A percentile compares a stretch with the other conserved stretches of the same genome.
Evolutionary conservation across 2,797 vertebrate genomes (phyloP).

Genomic region (Dryobates pubescens): DNA sequence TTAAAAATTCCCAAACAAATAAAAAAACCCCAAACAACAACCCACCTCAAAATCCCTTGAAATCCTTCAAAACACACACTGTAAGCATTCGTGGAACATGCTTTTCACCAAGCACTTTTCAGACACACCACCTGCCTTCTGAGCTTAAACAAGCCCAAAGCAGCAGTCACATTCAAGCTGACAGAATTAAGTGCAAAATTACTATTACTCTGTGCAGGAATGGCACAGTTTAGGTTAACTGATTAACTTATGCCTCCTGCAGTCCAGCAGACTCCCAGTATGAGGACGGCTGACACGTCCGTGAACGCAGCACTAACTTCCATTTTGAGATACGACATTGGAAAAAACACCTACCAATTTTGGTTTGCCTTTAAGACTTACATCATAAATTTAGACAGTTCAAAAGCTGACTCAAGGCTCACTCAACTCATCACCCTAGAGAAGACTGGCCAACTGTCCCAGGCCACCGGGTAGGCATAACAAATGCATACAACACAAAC

Average conservation of each 20-base stretch:
- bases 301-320: not conserved
- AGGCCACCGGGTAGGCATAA: fast-evolving
- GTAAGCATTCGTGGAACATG: not conserved
- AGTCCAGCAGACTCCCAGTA: not conserved
- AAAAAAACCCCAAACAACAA: no score
- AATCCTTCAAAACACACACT: not conserved
- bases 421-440: not conserved
- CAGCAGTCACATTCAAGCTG: not conserved
- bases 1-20: not conserved
- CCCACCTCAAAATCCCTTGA: not conserved
- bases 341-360: not conserved
- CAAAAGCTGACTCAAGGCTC: not conserved
- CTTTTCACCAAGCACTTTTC: not conserved
- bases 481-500: not conserved
- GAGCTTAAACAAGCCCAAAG: not conserved
- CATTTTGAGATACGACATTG: not conserved
- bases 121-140: not conserved
- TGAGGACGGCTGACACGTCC: fast-evolving
- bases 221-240: not conserved
- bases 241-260: not conserved
- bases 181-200: not conserved
- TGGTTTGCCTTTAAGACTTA: not conserved
- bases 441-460: not conserved
- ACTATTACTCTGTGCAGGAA: not conserved
- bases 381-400: not conserved